phyloP scores from a whole-genome alignment of 1,140 invertebrate genomes.

The Macrosteles quadrilineatus region DNA sequence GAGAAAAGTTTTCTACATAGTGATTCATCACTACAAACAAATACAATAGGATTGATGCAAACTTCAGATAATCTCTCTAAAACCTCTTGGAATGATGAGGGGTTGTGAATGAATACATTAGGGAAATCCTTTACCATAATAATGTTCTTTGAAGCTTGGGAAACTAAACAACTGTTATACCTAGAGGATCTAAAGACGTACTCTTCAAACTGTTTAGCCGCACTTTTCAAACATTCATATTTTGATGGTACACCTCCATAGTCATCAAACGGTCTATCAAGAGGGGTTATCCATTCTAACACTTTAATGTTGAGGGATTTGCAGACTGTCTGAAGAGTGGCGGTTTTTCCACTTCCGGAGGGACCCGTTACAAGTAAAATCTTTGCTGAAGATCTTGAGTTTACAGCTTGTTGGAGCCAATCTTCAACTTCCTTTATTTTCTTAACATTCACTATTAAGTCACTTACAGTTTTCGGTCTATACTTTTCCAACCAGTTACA shows the following conservation, averaged over 20 bases:
- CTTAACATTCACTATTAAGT: conserved; percentile 62
- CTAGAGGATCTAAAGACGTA: conserved; percentile 68
- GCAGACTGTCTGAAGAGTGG: conserved; percentile 60
- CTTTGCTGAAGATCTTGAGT: neutral
- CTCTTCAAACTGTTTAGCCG: conserved; percentile 65
- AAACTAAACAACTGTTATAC: conserved; percentile 63
- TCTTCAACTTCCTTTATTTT: conserved; percentile 62
- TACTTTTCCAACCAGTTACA: conserved; percentile 57
- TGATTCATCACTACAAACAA: conserved; percentile 67
- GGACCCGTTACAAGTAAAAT: conserved; percentile 68
- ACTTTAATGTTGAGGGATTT: conserved; percentile 59
- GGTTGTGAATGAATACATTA: conserved; percentile 64
- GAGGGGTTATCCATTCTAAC: conserved; percentile 71
- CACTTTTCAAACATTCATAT: conserved; percentile 49
- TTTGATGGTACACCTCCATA: conserved; percentile 49
- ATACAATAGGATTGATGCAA: conserved; percentile 67
- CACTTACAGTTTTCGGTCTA: conserved; percentile 54
- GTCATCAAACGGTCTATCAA: conserved; percentile 56
- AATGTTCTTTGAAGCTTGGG: conserved; percentile 53
- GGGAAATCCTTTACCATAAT: conserved; percentile 74
- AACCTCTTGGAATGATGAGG: conserved; percentile 60
- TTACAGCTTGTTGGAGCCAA: conserved; percentile 53
- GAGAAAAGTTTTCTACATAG: conserved; percentile 64
- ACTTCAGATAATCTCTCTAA: conserved; percentile 63
- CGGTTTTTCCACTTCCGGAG: conserved; percentile 70